These are phyloP conservation scores for Sebastes jordani DNA, from an alignment of 2,797 vertebrate genomes.

Conservation along the genomic window DNA sequence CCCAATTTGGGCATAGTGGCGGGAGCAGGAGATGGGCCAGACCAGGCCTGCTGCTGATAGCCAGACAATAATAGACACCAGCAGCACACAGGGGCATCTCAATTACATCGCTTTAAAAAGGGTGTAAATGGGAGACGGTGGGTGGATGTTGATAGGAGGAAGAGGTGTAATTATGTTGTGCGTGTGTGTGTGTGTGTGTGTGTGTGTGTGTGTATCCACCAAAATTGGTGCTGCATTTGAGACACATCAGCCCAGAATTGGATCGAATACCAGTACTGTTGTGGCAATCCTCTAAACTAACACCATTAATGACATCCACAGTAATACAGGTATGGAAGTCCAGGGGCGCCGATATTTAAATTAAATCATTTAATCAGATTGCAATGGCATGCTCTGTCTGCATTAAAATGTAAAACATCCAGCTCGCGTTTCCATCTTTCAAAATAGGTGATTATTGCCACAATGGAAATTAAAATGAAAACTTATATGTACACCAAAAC, in stretches of 20 bases:
- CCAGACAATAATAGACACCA: constrained; percentile 59
- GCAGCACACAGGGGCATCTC: constrained; percentile 40
- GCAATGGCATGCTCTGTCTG: neutral
- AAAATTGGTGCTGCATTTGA: constrained; percentile 48
- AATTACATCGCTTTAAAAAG: constrained; percentile 57
- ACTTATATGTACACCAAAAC: neutral
- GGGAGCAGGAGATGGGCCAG: constrained; percentile 65
- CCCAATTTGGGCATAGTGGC: constrained; percentile 60
- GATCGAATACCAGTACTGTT: constrained; percentile 42
- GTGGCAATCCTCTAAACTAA: constrained; percentile 13
- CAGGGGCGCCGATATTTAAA: neutral
- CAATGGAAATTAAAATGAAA: neutral
- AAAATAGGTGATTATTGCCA: neutral
- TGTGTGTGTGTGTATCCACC: constrained; percentile 12
- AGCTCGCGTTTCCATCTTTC: neutral
- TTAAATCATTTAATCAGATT: neutral
- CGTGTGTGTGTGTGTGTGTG: constrained; percentile 9
- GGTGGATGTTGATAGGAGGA: constrained; percentile 44
- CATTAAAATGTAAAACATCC: neutral
- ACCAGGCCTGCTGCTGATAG: constrained; percentile 56
- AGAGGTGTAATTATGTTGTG: constrained; percentile 37
- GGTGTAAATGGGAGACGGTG: constrained; percentile 41
- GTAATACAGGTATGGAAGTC: neutral
- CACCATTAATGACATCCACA: neutral
- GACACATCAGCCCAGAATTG: constrained; percentile 15